Base-by-base conservation (phyloP, 2,888 invertebrate species). In the Iselma pallidipennis region DNA sequence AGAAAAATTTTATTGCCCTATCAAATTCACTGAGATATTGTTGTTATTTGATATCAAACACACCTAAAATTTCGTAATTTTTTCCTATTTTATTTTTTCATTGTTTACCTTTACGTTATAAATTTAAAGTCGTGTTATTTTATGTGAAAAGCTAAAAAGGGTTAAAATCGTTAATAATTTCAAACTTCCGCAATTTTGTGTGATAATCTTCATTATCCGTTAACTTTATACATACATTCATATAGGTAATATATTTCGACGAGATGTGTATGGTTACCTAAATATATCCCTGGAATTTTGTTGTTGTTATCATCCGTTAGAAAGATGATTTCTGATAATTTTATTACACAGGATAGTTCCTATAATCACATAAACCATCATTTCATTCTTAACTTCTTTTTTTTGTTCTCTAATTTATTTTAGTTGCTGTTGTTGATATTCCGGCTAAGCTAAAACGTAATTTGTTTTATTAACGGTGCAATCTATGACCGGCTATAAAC, bases 401-500 rank as follows among this genome's bases (percentile, higher is more conserved):
- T n/a, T n/a, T n/a, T n/a, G n/a, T n/a, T n/a, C n/a, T n/a, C n/a
- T n/a, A n/a, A n/a, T n/a, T n/a, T n/a, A n/a, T n/a, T n/a, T n/a
- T n/a, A n/a, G 4, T 48, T 48, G 48, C 19, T 23, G 48, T 48
- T 23, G 23, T 48, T 23, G 19, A 48, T 21, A 48, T 48, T 4
- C n/a, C 16, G 12, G 19, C 48, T 48, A 55, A 29, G 29, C 21
- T 49, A 33, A 21, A 51, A 28, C 28, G 21, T 48, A 49, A 50
- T 49, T 49, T 57, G 49, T 49, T 49, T 12, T 49, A 56, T 49
- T 49, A 57, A 55, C 45, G 55, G 55, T 48, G 45, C 49, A 55
- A 55, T 45, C 55, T 48, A 37, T 28, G n/a, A 55, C 26, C 16
- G 55, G 48, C 55, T 14, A 55, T 55, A 55, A 55, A 55, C 55